These are phyloP conservation scores for Phallusia fumigata DNA, from an alignment of 23 tunicate species.

Conservation along the genomic window DNA sequence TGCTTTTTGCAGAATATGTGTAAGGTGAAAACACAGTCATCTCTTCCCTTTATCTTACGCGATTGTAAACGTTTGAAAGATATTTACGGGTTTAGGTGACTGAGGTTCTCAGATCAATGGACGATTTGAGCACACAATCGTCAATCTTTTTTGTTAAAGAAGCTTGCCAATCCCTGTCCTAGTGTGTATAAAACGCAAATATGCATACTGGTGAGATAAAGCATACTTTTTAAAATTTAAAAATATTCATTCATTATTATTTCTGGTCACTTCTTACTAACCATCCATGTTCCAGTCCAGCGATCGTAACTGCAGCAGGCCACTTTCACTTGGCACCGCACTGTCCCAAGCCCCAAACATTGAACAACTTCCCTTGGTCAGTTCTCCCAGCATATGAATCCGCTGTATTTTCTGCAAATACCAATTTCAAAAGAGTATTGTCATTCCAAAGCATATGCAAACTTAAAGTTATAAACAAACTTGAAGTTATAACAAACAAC, in stretches of 20 bases:
- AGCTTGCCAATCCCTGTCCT: neutral
- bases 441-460: too few species aligned
- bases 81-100: too few species aligned
- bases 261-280: neutral
- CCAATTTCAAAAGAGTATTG: neutral
- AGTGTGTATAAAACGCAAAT: neutral
- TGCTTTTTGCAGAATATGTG: too few species aligned
- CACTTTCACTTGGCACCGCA: constrained; percentile 53
- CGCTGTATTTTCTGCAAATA: constrained; percentile 64
- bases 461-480: too few species aligned
- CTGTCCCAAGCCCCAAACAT: constrained; percentile 97
- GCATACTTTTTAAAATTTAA: neutral
- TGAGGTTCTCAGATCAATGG: too few species aligned
- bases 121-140: too few species aligned
- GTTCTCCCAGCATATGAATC: constrained; percentile 86
- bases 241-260: too few species aligned
- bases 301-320: constrained; percentile 72
- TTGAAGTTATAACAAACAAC: too few species aligned
- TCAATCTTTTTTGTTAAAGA: too few species aligned
- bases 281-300: constrained; percentile 98
- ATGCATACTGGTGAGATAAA: neutral
- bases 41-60: too few species aligned
- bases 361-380: constrained; percentile 93
- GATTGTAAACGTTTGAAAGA: too few species aligned
- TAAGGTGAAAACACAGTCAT: too few species aligned